phyloP scores from a whole-genome alignment of 2,888 invertebrate genomes.

The Dryobota labecula region DNA sequence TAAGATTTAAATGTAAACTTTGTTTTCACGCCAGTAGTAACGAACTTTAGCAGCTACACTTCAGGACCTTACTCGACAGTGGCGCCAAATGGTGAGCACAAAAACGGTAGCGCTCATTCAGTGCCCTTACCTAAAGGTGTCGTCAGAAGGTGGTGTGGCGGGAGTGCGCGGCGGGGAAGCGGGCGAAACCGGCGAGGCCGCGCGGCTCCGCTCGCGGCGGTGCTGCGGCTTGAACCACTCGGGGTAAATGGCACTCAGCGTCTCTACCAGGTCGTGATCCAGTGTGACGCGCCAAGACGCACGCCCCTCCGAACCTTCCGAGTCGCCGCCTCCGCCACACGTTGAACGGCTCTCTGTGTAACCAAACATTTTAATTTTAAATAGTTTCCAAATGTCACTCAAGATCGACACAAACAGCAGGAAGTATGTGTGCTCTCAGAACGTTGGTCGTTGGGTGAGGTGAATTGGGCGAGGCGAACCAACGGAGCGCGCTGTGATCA shows the following conservation, averaged over 20 bases:
- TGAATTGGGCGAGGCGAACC: constrained; percentile 66
- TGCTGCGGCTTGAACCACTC: constrained; percentile 95
- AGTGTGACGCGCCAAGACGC: constrained; percentile 97
- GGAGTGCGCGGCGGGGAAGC: constrained; percentile 80
- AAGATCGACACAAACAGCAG: constrained; percentile 49
- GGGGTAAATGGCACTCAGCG: constrained; percentile 97
- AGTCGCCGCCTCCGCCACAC: constrained; percentile 94
- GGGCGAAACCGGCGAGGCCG: constrained; percentile 82
- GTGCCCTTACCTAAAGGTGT: constrained; percentile 81
- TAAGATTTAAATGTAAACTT: too few species aligned
- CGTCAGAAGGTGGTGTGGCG: constrained; percentile 82
- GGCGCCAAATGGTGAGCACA: too few species aligned
- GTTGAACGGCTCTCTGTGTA: constrained; percentile 93
- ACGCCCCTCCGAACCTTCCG: constrained; percentile 93
- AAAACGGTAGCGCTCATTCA: too few species aligned
- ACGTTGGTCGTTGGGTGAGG: constrained; percentile 54
- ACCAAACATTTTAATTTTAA: constrained; percentile 45
- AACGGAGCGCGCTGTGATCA: constrained; percentile 64
- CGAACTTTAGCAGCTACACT: too few species aligned
- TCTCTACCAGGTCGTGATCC: constrained; percentile 97
- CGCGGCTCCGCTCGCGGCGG: constrained; percentile 83
- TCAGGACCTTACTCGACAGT: too few species aligned
- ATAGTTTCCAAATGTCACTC: constrained; percentile 32
- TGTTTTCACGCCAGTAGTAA: too few species aligned
- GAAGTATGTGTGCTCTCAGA: constrained; percentile 59